Percentiles rank a stretch among this genome's conserved stretches.
Evolutionary conservation across 2,113 vertebrate species (phyloP).

Genomic region (Maylandia zebra): DNA sequence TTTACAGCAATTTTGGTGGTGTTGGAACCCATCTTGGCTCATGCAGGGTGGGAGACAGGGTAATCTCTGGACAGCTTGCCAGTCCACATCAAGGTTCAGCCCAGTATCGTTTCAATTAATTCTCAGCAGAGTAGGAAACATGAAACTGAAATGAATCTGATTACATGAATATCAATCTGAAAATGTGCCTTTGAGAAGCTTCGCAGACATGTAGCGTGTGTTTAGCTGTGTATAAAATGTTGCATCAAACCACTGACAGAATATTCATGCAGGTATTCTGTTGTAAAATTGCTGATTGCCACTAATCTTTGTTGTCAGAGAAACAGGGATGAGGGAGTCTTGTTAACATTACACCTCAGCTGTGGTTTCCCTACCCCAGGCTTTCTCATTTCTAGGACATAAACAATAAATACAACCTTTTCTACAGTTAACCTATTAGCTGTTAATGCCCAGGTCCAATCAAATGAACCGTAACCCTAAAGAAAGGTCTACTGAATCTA

Average conservation of each 20-base stretch:
- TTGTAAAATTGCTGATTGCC: neutral
- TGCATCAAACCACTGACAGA: rapidly evolving
- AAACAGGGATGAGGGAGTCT: neutral
- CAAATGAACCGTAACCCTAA: rapidly evolving
- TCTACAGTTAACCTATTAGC: neutral
- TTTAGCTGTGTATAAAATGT: neutral
- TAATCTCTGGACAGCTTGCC: neutral
- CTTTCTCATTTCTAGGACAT: neutral
- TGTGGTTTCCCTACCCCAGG: neutral
- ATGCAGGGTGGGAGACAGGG: rapidly evolving
- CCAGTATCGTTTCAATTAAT: neutral
- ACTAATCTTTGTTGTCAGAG: neutral
- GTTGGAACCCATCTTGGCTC: neutral
- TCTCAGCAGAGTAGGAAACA: neutral
- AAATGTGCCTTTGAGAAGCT: neutral
- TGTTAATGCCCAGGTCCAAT: neutral
- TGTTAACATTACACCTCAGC: neutral
- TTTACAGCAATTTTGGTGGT: neutral
- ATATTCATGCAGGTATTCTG: neutral
- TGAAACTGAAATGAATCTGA: neutral
- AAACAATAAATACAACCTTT: neutral
- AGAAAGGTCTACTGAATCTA: rapidly evolving
- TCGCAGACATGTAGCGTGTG: neutral
- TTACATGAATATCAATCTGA: neutral
- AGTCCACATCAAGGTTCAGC: neutral